A percentile compares a stretch with the other conserved stretches of the same genome.
These are phyloP conservation scores for Priocnemis perturbator DNA, from an alignment of 2,888 invertebrate species.

Conservation along the genomic window DNA sequence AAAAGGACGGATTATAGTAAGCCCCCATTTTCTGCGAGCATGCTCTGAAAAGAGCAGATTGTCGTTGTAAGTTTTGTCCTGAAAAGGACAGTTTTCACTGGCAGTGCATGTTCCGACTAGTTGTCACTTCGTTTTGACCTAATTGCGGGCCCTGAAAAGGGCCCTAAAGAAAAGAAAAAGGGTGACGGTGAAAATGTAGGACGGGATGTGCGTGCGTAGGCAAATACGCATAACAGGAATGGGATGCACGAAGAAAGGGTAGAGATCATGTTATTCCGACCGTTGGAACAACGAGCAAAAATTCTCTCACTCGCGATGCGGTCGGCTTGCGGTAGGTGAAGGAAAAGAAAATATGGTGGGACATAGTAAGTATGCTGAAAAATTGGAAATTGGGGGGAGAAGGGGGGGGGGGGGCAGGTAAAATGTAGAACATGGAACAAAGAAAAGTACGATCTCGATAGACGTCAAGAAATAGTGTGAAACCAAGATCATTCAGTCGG, in stretches of 20 bases:
- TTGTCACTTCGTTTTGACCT: slow-evolving; percentile 33
- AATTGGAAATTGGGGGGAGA: background rate
- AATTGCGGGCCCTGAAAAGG: slow-evolving; percentile 71
- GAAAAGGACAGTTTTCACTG: slow-evolving; percentile 41
- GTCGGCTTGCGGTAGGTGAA: too few species aligned
- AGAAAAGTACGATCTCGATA: background rate
- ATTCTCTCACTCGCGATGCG: too few species aligned
- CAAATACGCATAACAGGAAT: slow-evolving; percentile 1
- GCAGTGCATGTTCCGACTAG: background rate
- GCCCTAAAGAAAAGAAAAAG: slow-evolving; percentile 59
- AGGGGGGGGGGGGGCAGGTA: background rate
- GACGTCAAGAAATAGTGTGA: too few species aligned
- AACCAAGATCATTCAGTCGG: too few species aligned
- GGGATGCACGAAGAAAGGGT: background rate
- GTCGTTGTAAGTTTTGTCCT: slow-evolving; percentile 16
- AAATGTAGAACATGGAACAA: background rate
- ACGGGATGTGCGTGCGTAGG: slow-evolving; percentile 25
- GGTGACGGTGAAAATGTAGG: slow-evolving; percentile 38
- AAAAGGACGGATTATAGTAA: background rate
- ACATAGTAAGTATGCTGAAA: background rate
- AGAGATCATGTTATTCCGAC: slow-evolving; percentile 15
- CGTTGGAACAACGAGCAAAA: background rate
- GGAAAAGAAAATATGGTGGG: too few species aligned
- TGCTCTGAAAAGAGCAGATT: slow-evolving; percentile 34
- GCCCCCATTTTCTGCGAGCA: background rate